Conservation (phyloP, 2,113 vertebrate genomes). For the Grammomys dolichurus region DNA sequence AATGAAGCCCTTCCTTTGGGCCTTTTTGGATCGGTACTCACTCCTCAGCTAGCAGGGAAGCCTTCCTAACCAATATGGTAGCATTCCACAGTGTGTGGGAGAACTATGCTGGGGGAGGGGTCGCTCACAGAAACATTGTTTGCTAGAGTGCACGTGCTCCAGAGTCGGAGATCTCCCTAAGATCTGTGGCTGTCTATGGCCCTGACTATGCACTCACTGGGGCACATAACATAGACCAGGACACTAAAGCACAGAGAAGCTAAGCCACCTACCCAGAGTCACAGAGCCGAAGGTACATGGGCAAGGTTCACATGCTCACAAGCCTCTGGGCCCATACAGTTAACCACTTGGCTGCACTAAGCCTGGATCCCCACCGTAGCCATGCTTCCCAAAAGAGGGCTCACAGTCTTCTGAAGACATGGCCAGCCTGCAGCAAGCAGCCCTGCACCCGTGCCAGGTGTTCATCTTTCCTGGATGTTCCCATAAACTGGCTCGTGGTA, state of each 20-base stretch:
- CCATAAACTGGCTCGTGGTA: not conserved
- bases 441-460: too few species aligned
- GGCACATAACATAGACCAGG: not conserved
- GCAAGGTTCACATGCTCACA: too few species aligned
- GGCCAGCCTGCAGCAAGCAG: too few species aligned
- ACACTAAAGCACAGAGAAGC: not conserved
- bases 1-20: not conserved
- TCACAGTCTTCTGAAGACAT: not conserved
- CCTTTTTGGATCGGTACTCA: not conserved
- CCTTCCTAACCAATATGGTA: not conserved
- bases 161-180: not conserved
- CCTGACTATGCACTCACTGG: not conserved
- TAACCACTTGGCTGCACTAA: not conserved
- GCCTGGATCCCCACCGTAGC: not conserved
- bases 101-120: too few species aligned
- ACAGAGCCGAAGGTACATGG: not conserved
- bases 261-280: not conserved
- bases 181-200: not conserved
- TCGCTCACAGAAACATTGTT: not conserved
- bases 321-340: not conserved
- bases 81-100: not conserved
- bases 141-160: not conserved
- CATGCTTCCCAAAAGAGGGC: not conserved
- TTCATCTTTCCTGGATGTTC: not conserved
- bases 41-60: not conserved